Percentiles rank a stretch among this genome's conserved stretches.
Conservation (phyloP, 2,113 vertebrate genomes). For the Catharus fuscescens region DNA sequence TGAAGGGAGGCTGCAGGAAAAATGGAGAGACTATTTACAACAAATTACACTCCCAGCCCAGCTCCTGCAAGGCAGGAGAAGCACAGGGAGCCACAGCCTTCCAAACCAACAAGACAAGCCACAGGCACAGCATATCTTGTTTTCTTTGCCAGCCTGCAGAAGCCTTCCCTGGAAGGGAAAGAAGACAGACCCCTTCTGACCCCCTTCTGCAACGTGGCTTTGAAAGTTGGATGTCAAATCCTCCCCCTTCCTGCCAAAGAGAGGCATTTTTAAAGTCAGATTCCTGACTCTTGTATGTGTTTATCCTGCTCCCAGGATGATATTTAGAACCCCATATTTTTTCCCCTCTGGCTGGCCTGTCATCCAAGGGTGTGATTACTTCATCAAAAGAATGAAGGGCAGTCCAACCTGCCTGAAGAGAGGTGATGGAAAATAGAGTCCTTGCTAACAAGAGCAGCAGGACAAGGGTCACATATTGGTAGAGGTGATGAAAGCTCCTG, state of each 20-base stretch:
- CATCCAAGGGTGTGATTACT: not conserved
- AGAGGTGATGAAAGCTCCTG: slow-evolving; percentile 38
- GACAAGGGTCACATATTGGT: slow-evolving; percentile 15
- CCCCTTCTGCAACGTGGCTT: accelerated
- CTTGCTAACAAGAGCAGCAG: not conserved
- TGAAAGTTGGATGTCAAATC: not conserved
- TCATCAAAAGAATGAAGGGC: not conserved
- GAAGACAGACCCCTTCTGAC: not conserved
- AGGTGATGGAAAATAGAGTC: slow-evolving; percentile 38
- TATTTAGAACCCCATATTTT: not conserved
- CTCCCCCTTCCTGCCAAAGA: not conserved
- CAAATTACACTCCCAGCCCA: not conserved
- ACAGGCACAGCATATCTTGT: not conserved
- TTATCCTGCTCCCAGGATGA: not conserved
- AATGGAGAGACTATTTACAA: not conserved
- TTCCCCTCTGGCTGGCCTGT: not conserved
- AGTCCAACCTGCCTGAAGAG: not conserved
- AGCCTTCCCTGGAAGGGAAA: not conserved
- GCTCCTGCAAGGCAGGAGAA: not conserved
- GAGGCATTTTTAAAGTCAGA: not conserved
- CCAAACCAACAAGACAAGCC: not conserved
- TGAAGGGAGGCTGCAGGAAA: not conserved
- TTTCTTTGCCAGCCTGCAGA: not conserved
- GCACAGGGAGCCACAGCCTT: not conserved
- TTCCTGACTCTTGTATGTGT: not conserved